These are phyloP conservation scores for Adineta ricciae DNA, from an alignment of 2,888 invertebrate species.

Conservation along the genomic window DNA sequence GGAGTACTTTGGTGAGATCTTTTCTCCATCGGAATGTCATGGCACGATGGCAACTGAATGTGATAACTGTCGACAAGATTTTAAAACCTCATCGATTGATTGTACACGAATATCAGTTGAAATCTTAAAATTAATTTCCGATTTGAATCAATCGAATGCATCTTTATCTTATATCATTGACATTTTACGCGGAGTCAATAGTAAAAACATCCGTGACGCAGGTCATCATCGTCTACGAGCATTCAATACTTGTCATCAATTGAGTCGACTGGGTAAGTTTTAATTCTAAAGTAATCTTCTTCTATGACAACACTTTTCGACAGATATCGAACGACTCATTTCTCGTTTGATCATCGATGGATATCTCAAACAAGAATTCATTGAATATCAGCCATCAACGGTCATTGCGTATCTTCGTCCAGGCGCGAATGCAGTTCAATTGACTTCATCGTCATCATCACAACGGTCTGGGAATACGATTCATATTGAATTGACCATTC, in stretches of 20 bases:
- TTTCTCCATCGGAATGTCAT: neutral
- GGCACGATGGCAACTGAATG: neutral
- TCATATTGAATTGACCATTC: slow-evolving; percentile 4
- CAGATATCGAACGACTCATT: neutral
- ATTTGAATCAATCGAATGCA: neutral
- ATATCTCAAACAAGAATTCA: neutral
- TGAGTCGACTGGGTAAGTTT: neutral
- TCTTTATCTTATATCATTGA: neutral
- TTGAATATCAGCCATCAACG: neutral
- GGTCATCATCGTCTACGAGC: neutral
- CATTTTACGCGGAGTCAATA: neutral
- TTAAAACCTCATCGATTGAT: neutral
- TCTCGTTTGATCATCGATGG: neutral
- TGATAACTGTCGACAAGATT: neutral
- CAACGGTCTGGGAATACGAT: neutral
- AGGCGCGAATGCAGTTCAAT: neutral
- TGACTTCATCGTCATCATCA: neutral
- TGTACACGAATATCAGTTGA: slow-evolving; percentile 12
- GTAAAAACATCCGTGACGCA: neutral
- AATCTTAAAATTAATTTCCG: neutral
- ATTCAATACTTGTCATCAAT: neutral
- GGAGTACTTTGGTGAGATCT: slow-evolving; percentile 73
- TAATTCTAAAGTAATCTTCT: too few relatives aligned
- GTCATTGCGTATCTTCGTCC: neutral
- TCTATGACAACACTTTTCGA: too few relatives aligned